Percentiles rank a stretch among this genome's conserved stretches.
phyloP scores from a whole-genome alignment of 2,888 invertebrate species.

The Cheilosia vulpina region DNA sequence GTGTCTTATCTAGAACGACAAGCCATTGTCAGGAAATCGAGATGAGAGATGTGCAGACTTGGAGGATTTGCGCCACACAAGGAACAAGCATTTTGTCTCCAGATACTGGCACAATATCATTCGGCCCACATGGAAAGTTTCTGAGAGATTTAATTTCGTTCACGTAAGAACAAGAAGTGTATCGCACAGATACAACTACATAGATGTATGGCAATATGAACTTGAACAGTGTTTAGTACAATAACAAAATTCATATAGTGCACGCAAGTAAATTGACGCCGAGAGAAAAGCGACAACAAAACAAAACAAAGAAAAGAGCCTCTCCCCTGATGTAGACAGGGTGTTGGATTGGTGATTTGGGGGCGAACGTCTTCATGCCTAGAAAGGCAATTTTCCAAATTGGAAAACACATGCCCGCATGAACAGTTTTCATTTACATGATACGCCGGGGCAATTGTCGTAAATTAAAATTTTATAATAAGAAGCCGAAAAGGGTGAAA shows the following conservation, averaged over 20 bases:
- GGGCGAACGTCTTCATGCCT: slow-evolving; percentile 44
- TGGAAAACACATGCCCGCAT: slow-evolving; percentile 71
- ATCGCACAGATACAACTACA: slow-evolving; percentile 6
- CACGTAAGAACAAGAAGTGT: slow-evolving; percentile 51
- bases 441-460: slow-evolving; percentile 66
- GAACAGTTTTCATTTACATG: slow-evolving; percentile 73
- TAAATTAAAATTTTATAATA: slow-evolving; percentile 62
- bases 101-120: slow-evolving; percentile 27
- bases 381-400: slow-evolving; percentile 68
- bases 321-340: background rate
- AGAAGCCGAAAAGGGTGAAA: slow-evolving; percentile 62
- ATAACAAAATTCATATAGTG: slow-evolving; percentile 11
- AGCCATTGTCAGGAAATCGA: slow-evolving; percentile 72
- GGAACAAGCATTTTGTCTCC: slow-evolving; percentile 28
- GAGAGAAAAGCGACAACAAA: slow-evolving; percentile 43
- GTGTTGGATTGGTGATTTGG: background rate
- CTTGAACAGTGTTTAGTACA: slow-evolving; percentile 13
- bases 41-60: slow-evolving; percentile 48
- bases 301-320: background rate
- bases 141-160: slow-evolving; percentile 20
- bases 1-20: slow-evolving; percentile 75
- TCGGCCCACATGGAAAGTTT: slow-evolving; percentile 40
- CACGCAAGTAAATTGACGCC: slow-evolving; percentile 62
- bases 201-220: slow-evolving; percentile 48
- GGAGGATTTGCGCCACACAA: slow-evolving; percentile 52